Base-by-base conservation (phyloP, 1,140 invertebrate genomes). In the Armadillidium nasatum region DNA sequence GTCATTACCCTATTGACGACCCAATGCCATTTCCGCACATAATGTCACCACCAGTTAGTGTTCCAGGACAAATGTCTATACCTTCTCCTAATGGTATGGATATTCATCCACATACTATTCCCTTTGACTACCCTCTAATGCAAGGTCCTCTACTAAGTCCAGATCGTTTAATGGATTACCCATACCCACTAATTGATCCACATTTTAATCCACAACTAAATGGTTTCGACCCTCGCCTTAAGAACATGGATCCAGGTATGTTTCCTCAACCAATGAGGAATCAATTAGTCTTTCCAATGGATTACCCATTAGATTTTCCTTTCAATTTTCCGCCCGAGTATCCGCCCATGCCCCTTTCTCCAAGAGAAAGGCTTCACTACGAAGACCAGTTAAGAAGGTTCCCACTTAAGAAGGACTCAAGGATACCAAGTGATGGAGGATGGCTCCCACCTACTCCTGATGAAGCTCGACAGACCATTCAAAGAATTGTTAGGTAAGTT, bases 401-500 rank as follows among this genome's bases (percentile, higher is more conserved):
- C 7, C 50, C 50, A 1, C 50, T 15, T 60, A 13, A 3, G 50
- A 60, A 60, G 7, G 50, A 60, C 50, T 2, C 50, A 60, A 13
- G 50, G 19, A 4, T 60, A 4, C 19, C 50, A 15, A 60, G 50
- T 7, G 50, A 60, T 15, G 19, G 50, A 7, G 50, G 50, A 19
- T 60, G 50, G 50, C 50, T 60, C 11, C 50, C 50, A 13, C 50
- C 50, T 15, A 60, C 50, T 15, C 50, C 50, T 4, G 50, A 60
- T 13, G 50, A 60, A 60, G 50, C 50, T 19, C 11, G 50, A 19
- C 1, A 4, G 19, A 60, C 50, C 4, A 60, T 60, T 60, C 50
- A 60, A 19, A 60, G 50, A 60, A 60, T 60, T 60, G 50, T 60
- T 15, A 33, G 50, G 50, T 60, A 60, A 60, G 50, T 60, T 15